phyloP scores from a whole-genome alignment of 1,140 invertebrate species.

The Ditylenchus dipsaci region DNA sequence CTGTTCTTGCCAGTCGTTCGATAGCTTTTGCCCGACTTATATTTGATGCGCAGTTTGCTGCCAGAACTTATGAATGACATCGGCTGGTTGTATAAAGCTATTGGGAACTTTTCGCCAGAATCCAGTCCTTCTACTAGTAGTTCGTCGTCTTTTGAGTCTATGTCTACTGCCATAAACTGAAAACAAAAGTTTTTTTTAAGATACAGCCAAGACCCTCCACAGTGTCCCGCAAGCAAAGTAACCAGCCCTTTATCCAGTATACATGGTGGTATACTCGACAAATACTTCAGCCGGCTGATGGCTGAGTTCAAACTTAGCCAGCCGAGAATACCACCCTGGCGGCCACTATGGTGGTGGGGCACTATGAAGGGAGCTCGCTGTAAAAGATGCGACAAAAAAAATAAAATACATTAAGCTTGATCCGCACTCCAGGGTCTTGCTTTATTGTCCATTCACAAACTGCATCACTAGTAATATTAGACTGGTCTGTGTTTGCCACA shows the following conservation, averaged over 20 bases:
- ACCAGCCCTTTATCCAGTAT: too few relatives aligned
- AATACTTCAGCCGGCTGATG: too few relatives aligned
- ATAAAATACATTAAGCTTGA: constrained; percentile 65
- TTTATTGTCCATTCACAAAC: constrained; percentile 11
- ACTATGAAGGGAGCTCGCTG: too few relatives aligned
- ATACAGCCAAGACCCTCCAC: too few relatives aligned
- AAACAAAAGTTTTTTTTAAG: background rate
- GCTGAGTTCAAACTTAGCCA: too few relatives aligned
- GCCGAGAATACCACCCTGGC: too few relatives aligned
- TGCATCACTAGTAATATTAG: background rate
- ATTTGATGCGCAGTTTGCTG: background rate
- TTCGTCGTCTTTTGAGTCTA: background rate
- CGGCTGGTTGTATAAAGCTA: background rate
- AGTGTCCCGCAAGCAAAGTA: too few relatives aligned
- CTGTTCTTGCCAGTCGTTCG: background rate
- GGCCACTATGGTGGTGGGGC: too few relatives aligned
- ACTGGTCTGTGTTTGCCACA: background rate
- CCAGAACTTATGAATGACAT: background rate
- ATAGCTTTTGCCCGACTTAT: background rate
- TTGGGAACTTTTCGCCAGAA: background rate
- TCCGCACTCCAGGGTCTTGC: constrained; percentile 9
- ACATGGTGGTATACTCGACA: too few relatives aligned
- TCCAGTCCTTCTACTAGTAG: background rate
- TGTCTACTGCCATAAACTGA: background rate
- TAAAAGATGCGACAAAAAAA: background rate